Evolutionary conservation across 2,888 invertebrate species (phyloP).

Genomic region (Eupeodes latifasciatus): DNA sequence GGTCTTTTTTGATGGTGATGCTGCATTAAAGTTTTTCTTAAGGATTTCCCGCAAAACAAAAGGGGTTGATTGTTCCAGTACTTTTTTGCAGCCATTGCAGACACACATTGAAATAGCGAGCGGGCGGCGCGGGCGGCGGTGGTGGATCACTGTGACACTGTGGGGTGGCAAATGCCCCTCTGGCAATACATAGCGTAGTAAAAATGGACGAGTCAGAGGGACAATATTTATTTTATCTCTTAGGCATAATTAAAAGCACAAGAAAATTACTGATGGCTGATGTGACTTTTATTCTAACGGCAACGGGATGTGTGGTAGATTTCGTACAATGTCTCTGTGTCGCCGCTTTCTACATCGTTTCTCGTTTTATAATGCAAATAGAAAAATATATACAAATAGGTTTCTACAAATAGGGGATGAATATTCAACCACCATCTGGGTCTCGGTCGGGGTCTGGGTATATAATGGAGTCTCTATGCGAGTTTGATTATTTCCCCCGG

Average conservation of each 20-base stretch:
- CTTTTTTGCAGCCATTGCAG: conserved; percentile 7
- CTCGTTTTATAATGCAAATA: not conserved
- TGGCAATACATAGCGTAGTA: not conserved
- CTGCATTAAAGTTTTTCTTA: conserved; percentile 56
- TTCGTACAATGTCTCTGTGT: not conserved
- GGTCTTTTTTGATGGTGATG: conserved; percentile 10
- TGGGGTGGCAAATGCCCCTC: not conserved
- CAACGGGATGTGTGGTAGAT: not conserved
- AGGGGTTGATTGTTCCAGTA: not conserved
- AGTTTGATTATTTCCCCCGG: conserved; percentile 52
- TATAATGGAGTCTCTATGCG: not conserved
- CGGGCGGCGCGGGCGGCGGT: no score
- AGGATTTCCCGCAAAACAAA: conserved; percentile 12
- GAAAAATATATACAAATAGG: not conserved
- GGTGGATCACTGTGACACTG: no score
- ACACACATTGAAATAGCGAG: not conserved
- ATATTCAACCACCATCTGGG: not conserved
- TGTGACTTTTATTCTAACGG: conserved; percentile 18
- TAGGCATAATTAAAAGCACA: conserved; percentile 68
- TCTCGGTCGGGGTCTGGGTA: not conserved
- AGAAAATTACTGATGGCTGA: conserved; percentile 43
- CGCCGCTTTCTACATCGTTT: not conserved
- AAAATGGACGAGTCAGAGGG: conserved; percentile 35
- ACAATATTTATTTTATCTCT: conserved; percentile 58
- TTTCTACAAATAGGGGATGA: not conserved